Evolutionary conservation across 2,113 vertebrate species (phyloP).

Genomic region (Mirounga angustirostris): DNA sequence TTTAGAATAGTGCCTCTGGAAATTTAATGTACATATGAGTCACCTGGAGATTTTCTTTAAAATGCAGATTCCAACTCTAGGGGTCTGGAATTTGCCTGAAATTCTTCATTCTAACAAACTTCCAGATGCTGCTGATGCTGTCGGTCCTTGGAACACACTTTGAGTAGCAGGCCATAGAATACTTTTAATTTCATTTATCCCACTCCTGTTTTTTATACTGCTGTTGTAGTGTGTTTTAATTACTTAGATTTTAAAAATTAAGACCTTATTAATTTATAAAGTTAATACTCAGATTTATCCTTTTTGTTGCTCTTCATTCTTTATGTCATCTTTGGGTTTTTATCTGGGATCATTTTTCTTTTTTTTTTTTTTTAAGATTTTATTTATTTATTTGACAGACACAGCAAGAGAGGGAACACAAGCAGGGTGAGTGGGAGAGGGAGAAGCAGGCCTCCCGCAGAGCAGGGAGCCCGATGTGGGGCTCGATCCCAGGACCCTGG

Average conservation of each 20-base stretch:
- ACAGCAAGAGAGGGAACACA: no score
- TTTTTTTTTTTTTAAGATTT: background rate
- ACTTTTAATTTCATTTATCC: background rate
- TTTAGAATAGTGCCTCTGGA: background rate
- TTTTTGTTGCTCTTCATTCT: background rate
- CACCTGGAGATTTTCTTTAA: background rate
- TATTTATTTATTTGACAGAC: no score
- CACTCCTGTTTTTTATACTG: background rate
- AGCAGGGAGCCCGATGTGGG: no score
- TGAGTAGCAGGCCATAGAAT: background rate
- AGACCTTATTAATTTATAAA: background rate
- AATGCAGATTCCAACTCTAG: background rate
- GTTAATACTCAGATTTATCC: background rate
- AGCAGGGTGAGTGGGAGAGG: no score
- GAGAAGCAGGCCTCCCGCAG: no score
- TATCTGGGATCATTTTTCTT: background rate
- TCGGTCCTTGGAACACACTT: background rate
- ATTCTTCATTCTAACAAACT: background rate
- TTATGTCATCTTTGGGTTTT: background rate
- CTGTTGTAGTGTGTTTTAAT: background rate
- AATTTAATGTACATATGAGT: background rate
- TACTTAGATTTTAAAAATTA: background rate
- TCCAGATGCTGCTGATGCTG: background rate
- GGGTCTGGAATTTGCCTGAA: background rate
- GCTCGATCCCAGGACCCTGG: no score